Conservation (phyloP, 2,888 invertebrate species). For the Andrena dorsata region DNA sequence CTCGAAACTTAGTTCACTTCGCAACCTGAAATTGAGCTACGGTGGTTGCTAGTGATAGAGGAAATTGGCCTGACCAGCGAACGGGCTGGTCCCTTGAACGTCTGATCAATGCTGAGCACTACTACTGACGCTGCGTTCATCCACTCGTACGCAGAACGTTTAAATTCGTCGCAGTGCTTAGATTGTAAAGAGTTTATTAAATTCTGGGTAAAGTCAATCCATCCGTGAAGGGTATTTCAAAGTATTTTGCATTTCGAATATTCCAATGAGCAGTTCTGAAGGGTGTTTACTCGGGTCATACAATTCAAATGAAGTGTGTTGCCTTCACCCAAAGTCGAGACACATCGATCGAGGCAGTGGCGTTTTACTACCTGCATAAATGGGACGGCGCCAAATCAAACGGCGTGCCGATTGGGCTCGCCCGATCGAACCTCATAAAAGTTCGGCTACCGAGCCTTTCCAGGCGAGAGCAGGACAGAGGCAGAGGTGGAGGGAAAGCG, state of each 20-base stretch:
- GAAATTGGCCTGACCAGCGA: slow-evolving; percentile 1
- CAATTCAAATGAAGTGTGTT: slow-evolving; percentile 5
- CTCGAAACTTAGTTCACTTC: not conserved
- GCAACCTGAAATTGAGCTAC: too few species aligned
- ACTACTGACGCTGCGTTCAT: not conserved
- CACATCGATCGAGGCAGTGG: slow-evolving; percentile 42
- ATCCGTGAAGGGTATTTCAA: not conserved
- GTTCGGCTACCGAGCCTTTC: slow-evolving; percentile 57
- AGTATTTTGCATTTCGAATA: not conserved
- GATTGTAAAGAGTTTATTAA: not conserved
- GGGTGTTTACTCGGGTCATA: not conserved
- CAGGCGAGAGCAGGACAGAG: not conserved
- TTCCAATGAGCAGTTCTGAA: not conserved
- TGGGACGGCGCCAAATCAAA: slow-evolving; percentile 60
- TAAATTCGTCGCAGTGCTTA: not conserved
- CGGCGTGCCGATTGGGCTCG: slow-evolving; percentile 47
- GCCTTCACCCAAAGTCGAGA: slow-evolving; percentile 13
- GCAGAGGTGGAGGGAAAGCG: slow-evolving; percentile 38
- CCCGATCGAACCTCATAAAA: slow-evolving; percentile 68
- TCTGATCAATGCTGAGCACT: not conserved
- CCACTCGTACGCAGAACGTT: not conserved
- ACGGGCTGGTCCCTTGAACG: not conserved
- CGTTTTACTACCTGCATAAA: slow-evolving; percentile 52
- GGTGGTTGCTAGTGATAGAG: not conserved
- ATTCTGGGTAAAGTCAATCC: not conserved